Conservation (phyloP, 1,140 invertebrate genomes). For the Aphaenogaster ashmeadi region DNA sequence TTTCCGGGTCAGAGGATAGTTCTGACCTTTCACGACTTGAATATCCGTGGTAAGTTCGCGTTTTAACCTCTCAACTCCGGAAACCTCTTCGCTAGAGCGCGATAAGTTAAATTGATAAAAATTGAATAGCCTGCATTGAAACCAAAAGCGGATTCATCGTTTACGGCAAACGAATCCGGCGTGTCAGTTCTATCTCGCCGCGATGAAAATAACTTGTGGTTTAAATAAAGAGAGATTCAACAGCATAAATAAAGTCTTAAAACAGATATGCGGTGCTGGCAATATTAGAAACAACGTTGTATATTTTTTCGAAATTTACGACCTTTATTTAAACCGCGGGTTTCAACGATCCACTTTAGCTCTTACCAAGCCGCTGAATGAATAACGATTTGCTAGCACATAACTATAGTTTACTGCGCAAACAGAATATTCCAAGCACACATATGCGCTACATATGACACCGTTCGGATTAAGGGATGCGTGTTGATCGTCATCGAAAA, state of each 20-base stretch:
- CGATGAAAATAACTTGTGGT: conserved; percentile 18
- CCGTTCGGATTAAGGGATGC: conserved; percentile 2
- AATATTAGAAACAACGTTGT: neutral
- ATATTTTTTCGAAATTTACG: conserved; percentile 7
- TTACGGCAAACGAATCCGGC: neutral
- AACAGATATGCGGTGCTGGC: neutral
- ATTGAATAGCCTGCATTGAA: no score
- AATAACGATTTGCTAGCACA: neutral
- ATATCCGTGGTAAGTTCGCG: conserved; percentile 82
- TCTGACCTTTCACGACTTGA: conserved; percentile 84
- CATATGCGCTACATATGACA: conserved; percentile 23
- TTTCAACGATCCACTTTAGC: neutral
- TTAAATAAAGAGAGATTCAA: neutral
- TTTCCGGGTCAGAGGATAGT: conserved; percentile 83
- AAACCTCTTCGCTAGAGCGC: neutral
- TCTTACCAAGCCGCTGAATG: neutral
- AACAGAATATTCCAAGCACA: neutral
- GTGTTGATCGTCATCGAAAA: neutral
- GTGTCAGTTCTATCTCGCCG: neutral
- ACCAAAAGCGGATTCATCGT: neutral
- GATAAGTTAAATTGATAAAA: conserved; percentile 24
- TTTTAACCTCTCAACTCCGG: neutral
- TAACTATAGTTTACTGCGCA: conserved; percentile 3
- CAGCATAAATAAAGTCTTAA: neutral
- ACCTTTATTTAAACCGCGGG: neutral